These are phyloP conservation scores for Chloromyia formosa DNA, from an alignment of 2,888 invertebrate genomes.

Conservation along the genomic window DNA sequence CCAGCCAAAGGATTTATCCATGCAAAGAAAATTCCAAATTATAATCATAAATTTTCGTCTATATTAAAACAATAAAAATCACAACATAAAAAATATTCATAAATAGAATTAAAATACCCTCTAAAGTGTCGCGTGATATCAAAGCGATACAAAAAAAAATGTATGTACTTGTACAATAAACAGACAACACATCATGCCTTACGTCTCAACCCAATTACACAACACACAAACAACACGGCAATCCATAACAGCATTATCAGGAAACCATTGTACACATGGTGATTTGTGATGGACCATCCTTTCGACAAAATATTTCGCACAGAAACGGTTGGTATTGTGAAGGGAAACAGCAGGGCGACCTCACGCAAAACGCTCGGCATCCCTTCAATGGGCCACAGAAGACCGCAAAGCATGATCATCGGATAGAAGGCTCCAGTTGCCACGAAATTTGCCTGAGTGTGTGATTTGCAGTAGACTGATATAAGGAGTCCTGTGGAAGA, in stretches of 20 bases:
- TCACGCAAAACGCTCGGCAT: slow-evolving; percentile 71
- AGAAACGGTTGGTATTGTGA: slow-evolving; percentile 81
- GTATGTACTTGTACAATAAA: neutral
- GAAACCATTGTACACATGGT: slow-evolving; percentile 79
- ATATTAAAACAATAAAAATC: slow-evolving; percentile 34
- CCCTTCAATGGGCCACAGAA: slow-evolving; percentile 75
- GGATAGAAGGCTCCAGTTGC: slow-evolving; percentile 91
- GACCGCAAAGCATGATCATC: slow-evolving; percentile 82
- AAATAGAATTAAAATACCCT: slow-evolving; percentile 35
- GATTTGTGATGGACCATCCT: slow-evolving; percentile 74
- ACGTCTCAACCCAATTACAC: slow-evolving; percentile 66
- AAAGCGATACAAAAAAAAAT: neutral
- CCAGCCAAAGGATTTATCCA: too few relatives aligned
- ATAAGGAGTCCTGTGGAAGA: slow-evolving; percentile 74
- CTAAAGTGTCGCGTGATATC: neutral
- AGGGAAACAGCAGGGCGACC: slow-evolving; percentile 75
- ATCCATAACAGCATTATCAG: slow-evolving; percentile 75
- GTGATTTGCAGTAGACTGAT: slow-evolving; percentile 80
- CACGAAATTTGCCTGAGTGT: slow-evolving; percentile 83
- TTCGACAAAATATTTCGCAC: slow-evolving; percentile 79
- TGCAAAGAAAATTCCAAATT: too few relatives aligned
- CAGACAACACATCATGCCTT: slow-evolving; percentile 58
- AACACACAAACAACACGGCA: slow-evolving; percentile 67
- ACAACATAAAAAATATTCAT: slow-evolving; percentile 32
- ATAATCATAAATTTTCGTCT: neutral